Base-by-base conservation (phyloP, 2,888 invertebrate genomes). In the Rhynchonema sp. region DNA sequence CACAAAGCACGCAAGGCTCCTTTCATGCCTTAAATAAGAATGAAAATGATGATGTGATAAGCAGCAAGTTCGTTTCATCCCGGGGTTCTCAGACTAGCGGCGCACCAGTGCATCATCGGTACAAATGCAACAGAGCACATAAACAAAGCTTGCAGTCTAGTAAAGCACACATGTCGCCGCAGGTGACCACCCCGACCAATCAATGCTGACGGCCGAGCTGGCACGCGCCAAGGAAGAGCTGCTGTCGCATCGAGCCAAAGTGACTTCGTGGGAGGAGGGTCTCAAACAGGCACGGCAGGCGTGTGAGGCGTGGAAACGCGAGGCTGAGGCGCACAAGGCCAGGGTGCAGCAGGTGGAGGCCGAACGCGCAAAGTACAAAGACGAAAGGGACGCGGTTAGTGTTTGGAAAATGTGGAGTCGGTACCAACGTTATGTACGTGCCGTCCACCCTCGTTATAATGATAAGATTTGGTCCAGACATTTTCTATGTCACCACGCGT, bases 241-340 rank as follows among this genome's bases (percentile, higher is more conserved):
- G 55, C 6, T 1, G 20, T 27, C 22, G 1, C 60, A 60, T n/a
- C 57, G 57, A n/a, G 46, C 28, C 9, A 60, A 61, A 57, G 30
- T 60, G 17, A 46, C 55, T 13, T 61, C 63, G 17, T 62, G 65
- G 62, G 66, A 67, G 46, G 65, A 66, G 17, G 60, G 63, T 13
- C 55, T 66, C 54, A 66, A 65, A 53, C 64, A 66, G 26, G 28
- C 54, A 27, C 28, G 26, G 60, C 27, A 56, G 26, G 56, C 56
- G 23, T 58, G 58, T 53, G 63, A 64, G 56, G 60, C 62, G 25
- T 63, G 61, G 61, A 62, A 59, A 29, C 2, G 22, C 2, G 57
- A 57, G 49, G 60, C 60, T 25, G 60, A 60, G 27, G 23, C 2
- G 30, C 26, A 30, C 56, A 29, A 30, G 29, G 28, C 22, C 3